Conservation (phyloP, 2,113 vertebrate species). For the Seriola rivoliana region DNA sequence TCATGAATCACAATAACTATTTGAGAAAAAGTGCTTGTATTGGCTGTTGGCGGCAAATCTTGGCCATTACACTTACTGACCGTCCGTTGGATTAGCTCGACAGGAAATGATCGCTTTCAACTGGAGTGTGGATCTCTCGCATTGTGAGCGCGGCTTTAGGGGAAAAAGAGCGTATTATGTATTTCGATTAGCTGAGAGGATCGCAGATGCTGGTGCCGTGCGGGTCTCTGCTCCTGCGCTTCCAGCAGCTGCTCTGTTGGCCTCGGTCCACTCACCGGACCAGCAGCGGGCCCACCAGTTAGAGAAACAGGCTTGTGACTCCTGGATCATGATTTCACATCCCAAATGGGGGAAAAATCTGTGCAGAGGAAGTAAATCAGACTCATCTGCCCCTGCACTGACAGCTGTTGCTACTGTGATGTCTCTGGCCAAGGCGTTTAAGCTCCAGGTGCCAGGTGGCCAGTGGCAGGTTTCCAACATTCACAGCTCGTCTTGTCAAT, state of each 20-base stretch:
- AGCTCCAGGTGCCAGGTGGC: constrained; percentile 50
- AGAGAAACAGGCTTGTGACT: constrained; percentile 42
- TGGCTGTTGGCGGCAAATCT: constrained; percentile 8
- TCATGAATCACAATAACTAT: background rate
- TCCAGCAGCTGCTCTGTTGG: constrained; percentile 74
- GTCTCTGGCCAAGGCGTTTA: constrained; percentile 24
- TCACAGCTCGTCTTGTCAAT: constrained; percentile 23
- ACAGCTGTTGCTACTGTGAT: constrained; percentile 66
- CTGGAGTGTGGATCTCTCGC: constrained; percentile 2
- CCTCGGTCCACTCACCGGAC: constrained; percentile 44
- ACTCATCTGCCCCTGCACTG: constrained; percentile 32
- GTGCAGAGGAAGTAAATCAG: constrained; percentile 54
- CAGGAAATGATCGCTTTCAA: constrained; percentile 28
- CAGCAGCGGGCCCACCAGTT: constrained; percentile 39
- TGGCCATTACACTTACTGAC: background rate
- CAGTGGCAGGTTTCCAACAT: constrained; percentile 44
- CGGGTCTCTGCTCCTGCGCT: constrained; percentile 45
- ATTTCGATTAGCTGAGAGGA: constrained; percentile 43
- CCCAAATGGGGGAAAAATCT: constrained; percentile 34
- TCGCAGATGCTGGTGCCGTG: constrained; percentile 53
- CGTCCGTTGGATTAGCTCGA: constrained; percentile 7
- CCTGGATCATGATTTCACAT: constrained; percentile 36
- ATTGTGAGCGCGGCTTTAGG: constrained; percentile 14
- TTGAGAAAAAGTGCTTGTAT: background rate
- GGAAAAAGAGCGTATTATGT: constrained; percentile 22